phyloP scores from a whole-genome alignment of 2,888 invertebrate species.

The Nematopogon swammerdamellus region DNA sequence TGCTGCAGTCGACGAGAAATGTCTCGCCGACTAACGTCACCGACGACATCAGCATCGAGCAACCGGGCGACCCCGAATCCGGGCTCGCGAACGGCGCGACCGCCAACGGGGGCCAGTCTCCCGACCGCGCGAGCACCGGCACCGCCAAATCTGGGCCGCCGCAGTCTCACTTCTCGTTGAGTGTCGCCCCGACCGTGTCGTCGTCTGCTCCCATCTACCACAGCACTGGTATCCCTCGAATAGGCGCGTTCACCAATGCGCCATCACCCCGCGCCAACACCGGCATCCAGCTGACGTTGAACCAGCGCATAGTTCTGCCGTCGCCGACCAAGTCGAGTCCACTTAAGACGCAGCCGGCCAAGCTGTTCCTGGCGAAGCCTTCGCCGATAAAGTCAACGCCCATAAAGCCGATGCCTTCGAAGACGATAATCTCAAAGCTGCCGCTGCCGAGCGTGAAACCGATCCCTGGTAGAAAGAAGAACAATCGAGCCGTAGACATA shows the following conservation, averaged over 20 bases:
- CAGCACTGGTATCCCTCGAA: conserved; percentile 20
- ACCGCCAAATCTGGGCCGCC: conserved; percentile 5
- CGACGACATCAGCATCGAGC: conserved; percentile 8
- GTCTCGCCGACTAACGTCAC: conserved; percentile 18
- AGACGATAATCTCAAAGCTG: conserved; percentile 21
- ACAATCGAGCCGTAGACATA: conserved; percentile 27
- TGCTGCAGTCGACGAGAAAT: conserved; percentile 51
- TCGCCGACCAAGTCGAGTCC: conserved; percentile 43
- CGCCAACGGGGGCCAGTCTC: not conserved
- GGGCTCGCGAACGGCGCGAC: not conserved
- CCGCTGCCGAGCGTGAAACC: conserved; percentile 23
- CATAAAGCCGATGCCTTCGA: conserved; percentile 48
- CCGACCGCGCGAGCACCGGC: conserved; percentile 1
- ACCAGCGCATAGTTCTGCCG: conserved; percentile 47
- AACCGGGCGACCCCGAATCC: not conserved
- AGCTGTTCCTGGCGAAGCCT: conserved; percentile 50
- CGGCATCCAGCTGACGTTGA: conserved; percentile 18
- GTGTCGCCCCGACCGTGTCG: conserved; percentile 22
- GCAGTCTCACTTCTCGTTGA: conserved; percentile 14
- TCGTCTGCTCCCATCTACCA: conserved; percentile 26
- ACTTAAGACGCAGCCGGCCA: conserved; percentile 38
- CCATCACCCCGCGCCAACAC: conserved; percentile 18
- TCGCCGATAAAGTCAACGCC: conserved; percentile 57
- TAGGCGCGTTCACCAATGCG: conserved; percentile 24
- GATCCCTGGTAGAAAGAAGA: conserved; percentile 17